A percentile compares a stretch with the other conserved stretches of the same genome.
phyloP scores from a whole-genome alignment of 2,113 vertebrate genomes.

The Rhegmatorhina hoffmannsi region DNA sequence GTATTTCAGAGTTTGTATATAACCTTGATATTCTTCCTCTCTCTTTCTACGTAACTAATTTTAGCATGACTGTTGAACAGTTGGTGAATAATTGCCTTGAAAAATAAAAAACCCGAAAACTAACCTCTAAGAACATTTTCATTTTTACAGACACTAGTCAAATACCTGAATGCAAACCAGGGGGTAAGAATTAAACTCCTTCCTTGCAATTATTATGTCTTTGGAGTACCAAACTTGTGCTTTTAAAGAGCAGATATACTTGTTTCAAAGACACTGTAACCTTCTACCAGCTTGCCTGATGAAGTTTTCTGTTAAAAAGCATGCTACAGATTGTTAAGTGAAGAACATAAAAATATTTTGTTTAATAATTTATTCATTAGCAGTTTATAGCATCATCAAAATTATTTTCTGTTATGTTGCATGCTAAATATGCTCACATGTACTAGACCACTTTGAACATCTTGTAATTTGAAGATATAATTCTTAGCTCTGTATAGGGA shows the following conservation, averaged over 20 bases:
- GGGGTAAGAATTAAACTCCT: not conserved
- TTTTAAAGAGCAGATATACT: not conserved
- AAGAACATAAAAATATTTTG: not conserved
- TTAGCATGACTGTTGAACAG: not conserved
- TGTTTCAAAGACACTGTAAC: not conserved
- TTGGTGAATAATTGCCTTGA: not conserved
- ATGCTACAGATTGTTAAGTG: not conserved
- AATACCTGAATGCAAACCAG: not conserved
- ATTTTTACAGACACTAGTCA: not conserved
- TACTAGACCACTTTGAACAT: not conserved
- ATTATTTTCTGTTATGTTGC: not conserved
- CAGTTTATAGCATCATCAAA: not conserved
- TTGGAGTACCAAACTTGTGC: not conserved
- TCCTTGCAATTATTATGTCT: not conserved
- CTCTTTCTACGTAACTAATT: not conserved
- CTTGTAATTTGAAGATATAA: not conserved
- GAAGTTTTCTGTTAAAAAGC: not conserved
- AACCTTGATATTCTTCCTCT: not conserved
- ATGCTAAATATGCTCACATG: not conserved
- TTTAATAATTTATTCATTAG: not conserved
- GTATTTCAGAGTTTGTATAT: not conserved
- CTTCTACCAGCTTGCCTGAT: not conserved
- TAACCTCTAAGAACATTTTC: not conserved
- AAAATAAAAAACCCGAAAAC: not conserved
- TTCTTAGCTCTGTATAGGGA: not conserved